Evolutionary conservation across 2,797 vertebrate genomes (phyloP).

Genomic region (Gephyroberyx darwinii): DNA sequence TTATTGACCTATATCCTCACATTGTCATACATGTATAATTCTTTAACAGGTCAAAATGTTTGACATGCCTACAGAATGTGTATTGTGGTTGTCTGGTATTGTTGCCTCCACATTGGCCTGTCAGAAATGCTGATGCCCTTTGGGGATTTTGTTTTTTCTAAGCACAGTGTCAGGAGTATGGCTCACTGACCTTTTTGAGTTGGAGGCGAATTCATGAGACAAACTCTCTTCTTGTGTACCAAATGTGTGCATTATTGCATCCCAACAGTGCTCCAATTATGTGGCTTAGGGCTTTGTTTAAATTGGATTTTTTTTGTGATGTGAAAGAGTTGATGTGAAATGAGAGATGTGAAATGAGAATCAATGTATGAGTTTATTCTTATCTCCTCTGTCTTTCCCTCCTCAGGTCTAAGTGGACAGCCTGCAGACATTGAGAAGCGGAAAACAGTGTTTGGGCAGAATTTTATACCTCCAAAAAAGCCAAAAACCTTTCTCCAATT

Average conservation of each 20-base stretch:
- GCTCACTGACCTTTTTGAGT: conserved; percentile 37
- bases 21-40: conserved; percentile 12
- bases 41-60: conserved; percentile 55
- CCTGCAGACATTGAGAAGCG: conserved; percentile 96
- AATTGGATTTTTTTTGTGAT: conserved; percentile 2
- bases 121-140: conserved; percentile 62
- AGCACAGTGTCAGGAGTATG: conserved; percentile 29
- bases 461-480: conserved; percentile 99
- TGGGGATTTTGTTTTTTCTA: conserved; percentile 22
- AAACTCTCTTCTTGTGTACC: conserved; percentile 8
- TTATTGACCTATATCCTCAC: conserved; percentile 44
- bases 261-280: conserved; percentile 12
- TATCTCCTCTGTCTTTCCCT: conserved; percentile 26
- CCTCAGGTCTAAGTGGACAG: conserved; percentile 94
- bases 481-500: conserved; percentile 99
- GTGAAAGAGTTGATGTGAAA: conserved; percentile 6
- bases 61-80: conserved; percentile 51
- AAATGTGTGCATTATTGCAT: conserved; percentile 2
- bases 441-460: conserved; percentile 94
- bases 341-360: background rate
- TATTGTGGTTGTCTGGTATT: conserved; percentile 52
- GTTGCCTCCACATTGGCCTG: conserved; percentile 35
- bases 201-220: conserved; percentile 1
- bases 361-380: conserved; percentile 10
- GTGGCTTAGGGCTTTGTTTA: background rate